Evolutionary conservation across 2,888 invertebrate species (phyloP), one percentile per base, ranked within the genome.

Genomic region (Eurytoma californica): DNA sequence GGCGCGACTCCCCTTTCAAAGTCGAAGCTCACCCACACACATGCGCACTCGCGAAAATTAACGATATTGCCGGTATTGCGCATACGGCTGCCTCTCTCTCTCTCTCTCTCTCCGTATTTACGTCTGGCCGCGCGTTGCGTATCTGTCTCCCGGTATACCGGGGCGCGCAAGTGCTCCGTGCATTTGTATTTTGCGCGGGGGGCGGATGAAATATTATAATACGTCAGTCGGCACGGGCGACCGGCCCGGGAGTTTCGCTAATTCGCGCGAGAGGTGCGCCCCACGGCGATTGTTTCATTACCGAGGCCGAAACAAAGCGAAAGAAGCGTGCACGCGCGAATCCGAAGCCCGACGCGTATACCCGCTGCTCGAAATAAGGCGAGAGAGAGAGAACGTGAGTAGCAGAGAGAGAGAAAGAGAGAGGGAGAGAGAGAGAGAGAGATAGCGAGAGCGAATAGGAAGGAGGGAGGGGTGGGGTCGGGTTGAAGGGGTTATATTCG

Each of bases 1-100:
- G 86, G 84, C 85, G 87, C 84, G 83, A 84, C 84, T 86, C 84
- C 87, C 82, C 24, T 84, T 86, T 85, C 86, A 84, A 87, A 86
- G 87, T 86, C 88, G 85, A 87, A 87, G 66, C 77, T 39, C 39
- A 39, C 9, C 39, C 82, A 80, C 80, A 80, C 82, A 87, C 87
- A 9, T 39, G 39, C 39, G 9, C 39, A 39, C 39, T 39, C 39
- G 39, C 39, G 39, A 7, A 87, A 88, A 89, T 89, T 89, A 89
- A 89, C 88, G 86, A 88, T 88, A 88, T 89, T 88, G 88, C 87
- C 88, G 86, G 86, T 86, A 86, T 58, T 20, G 57, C 30, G 69
- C 57, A 30, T 16, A 39, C 39, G 30, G 4, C 53, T 28, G 24
- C 39, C 39, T 39, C 39, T 30, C 30, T 30, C 5, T 30, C 30